phyloP scores from a whole-genome alignment of 2,113 vertebrate genomes.

The Cottus gobio region DNA sequence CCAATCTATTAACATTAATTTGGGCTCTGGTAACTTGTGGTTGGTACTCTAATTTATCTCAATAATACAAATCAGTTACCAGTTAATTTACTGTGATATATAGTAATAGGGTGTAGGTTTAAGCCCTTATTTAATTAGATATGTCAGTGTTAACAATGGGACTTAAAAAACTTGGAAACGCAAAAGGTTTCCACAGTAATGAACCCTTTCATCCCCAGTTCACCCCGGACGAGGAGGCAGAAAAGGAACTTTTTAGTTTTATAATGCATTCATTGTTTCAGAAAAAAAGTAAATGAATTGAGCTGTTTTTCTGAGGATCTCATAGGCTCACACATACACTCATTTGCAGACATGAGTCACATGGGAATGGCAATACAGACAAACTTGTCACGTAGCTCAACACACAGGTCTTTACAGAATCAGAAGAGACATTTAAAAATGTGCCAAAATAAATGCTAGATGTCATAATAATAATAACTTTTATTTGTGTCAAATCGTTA shows the following conservation, averaged over 20 bases:
- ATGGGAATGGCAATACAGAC: not conserved
- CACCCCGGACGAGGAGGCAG: not conserved
- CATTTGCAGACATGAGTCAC: conserved; percentile 1
- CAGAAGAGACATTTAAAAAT: not conserved
- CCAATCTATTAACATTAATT: not conserved
- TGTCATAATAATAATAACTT: not conserved
- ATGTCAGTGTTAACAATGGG: not conserved
- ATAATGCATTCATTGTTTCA: not conserved
- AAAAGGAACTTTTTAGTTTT: not conserved
- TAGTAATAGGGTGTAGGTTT: not conserved
- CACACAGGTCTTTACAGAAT: not conserved
- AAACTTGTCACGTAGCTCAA: not conserved
- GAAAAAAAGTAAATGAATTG: not conserved
- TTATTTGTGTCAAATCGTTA: not conserved
- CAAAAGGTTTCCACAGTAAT: not conserved
- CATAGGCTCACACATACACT: not conserved
- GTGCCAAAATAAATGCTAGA: not conserved
- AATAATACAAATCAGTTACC: not conserved
- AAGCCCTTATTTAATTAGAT: not conserved
- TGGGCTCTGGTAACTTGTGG: not conserved
- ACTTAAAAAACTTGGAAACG: not conserved
- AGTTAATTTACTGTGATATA: not conserved
- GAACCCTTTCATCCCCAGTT: not conserved
- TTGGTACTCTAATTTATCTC: not conserved
- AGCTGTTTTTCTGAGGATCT: conserved; percentile 1